These are phyloP conservation scores for Microcebus jonahi DNA, from an alignment of 2,113 vertebrate genomes.

Conservation along the genomic window DNA sequence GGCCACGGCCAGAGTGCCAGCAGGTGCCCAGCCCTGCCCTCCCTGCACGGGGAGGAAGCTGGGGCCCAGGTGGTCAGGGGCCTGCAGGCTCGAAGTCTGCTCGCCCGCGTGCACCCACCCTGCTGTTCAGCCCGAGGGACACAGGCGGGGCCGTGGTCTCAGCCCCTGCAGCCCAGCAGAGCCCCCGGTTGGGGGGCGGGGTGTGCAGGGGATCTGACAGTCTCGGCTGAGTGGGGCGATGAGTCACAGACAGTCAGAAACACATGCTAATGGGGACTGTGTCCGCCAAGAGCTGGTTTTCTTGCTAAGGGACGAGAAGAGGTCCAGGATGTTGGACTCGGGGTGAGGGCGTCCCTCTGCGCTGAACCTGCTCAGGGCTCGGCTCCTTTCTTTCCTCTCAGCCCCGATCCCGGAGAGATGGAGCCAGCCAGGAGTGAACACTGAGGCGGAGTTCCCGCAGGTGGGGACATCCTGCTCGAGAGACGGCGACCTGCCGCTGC, in stretches of 20 bases:
- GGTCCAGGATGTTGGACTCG: not conserved
- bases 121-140: rapidly evolving
- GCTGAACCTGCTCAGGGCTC: not conserved
- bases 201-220: not conserved
- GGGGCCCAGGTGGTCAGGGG: not conserved
- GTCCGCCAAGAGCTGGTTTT: not conserved
- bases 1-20: rapidly evolving
- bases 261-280: not conserved
- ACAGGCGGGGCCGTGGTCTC: rapidly evolving
- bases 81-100: not conserved
- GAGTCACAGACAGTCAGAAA: not conserved
- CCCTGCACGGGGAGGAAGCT: rapidly evolving
- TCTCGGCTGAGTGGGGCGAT: not conserved
- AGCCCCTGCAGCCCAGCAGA: not conserved
- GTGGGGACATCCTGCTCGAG: too few relatives aligned
- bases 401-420: not conserved
- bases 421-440: not conserved
- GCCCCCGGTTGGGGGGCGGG: not conserved
- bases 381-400: not conserved
- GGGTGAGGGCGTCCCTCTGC: not conserved
- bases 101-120: rapidly evolving
- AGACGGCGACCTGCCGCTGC: not conserved
- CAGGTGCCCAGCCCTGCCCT: not conserved
- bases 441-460: not conserved
- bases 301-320: not conserved